A percentile compares a stretch with the other conserved stretches of the same genome.
Conservation (phyloP, 2,113 vertebrate genomes). For the Sceloporus tristichus region DNA sequence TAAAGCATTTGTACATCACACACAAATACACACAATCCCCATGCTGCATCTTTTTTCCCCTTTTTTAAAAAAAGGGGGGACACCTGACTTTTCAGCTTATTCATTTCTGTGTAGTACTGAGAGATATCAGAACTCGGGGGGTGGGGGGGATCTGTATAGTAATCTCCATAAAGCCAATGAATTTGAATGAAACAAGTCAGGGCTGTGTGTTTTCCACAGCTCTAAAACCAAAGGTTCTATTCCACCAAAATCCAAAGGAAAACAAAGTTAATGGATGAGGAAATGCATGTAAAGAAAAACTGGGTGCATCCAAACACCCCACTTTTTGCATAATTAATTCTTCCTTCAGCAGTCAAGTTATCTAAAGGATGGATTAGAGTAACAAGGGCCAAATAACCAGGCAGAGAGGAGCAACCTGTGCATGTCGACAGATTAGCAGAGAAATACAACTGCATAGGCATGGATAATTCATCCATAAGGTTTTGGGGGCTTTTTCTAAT, state of each 20-base stretch:
- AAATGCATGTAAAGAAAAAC: neutral
- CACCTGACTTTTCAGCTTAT: constrained; percentile 54
- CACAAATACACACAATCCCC: constrained; percentile 36
- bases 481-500: neutral
- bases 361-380: neutral
- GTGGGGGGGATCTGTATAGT: neutral
- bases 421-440: neutral
- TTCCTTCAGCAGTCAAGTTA: neutral
- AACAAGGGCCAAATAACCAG: neutral
- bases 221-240: neutral
- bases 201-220: neutral
- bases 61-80: constrained; percentile 33
- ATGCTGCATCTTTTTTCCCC: constrained; percentile 21
- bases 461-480: neutral
- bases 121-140: constrained; percentile 27
- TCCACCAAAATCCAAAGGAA: neutral
- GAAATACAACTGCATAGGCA: neutral
- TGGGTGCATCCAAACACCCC: neutral
- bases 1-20: neutral
- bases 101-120: constrained; percentile 45
- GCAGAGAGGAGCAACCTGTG: neutral
- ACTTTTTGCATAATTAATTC: neutral
- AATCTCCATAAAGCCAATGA: constrained; percentile 38
- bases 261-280: neutral
- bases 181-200: constrained; percentile 43